A percentile compares a stretch with the other conserved stretches of the same genome.
phyloP scores from a whole-genome alignment of 2,888 invertebrate genomes.

The Tachystola acroxantha region DNA sequence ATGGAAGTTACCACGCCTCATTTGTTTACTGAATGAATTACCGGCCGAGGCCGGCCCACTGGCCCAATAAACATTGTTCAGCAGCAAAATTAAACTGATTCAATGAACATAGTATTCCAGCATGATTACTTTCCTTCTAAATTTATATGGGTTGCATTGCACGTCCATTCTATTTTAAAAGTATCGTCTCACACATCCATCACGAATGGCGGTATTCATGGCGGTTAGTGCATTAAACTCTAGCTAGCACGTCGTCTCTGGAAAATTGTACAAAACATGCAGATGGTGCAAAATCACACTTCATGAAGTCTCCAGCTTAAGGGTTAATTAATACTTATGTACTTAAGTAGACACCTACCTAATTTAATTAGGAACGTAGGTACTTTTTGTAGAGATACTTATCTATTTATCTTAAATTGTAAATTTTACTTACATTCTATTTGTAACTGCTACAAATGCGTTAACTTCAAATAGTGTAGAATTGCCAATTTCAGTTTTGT shows the following conservation, averaged over 20 bases:
- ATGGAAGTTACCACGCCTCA: constrained; percentile 21
- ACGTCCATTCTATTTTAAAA: constrained; percentile 54
- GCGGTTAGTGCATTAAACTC: too few species aligned
- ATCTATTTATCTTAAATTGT: not conserved
- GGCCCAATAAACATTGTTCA: constrained; percentile 6
- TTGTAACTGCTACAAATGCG: constrained; percentile 19
- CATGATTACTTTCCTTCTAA: constrained; percentile 21
- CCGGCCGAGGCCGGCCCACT: constrained; percentile 8
- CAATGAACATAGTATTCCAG: constrained; percentile 14
- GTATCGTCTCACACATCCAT: constrained; percentile 12
- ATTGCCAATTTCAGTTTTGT: constrained; percentile 20
- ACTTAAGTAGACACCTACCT: too few species aligned
- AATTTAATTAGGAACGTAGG: too few species aligned
- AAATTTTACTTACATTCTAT: constrained; percentile 31
- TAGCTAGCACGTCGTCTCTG: too few species aligned
- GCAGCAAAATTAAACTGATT: constrained; percentile 25
- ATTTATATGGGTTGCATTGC: constrained; percentile 31
- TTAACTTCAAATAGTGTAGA: constrained; percentile 12
- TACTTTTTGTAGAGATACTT: constrained; percentile 1
- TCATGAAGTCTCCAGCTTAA: too few species aligned
- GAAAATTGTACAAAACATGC: too few species aligned
- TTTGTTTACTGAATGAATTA: constrained; percentile 19
- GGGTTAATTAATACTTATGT: too few species aligned
- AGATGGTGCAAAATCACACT: too few species aligned
- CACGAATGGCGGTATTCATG: too few species aligned